Evolutionary conservation across 2,113 vertebrate species (phyloP).

Genomic region (Callocephalon fimbriatum): DNA sequence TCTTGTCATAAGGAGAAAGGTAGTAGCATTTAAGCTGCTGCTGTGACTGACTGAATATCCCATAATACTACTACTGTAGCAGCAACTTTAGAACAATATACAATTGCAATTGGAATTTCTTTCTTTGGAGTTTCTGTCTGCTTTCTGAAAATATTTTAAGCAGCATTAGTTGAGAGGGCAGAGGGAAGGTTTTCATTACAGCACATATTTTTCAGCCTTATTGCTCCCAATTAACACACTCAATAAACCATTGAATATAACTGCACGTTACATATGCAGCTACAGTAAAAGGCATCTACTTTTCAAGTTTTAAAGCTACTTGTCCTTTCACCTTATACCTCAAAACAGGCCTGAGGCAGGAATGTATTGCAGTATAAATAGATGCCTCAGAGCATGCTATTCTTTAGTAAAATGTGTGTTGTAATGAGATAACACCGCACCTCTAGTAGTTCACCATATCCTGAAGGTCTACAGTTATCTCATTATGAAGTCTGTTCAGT

Average conservation of each 20-base stretch:
- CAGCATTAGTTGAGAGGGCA: accelerated
- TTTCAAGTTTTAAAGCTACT: slow-evolving; percentile 15
- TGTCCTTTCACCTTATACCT: not conserved
- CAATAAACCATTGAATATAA: not conserved
- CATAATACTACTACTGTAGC: not conserved
- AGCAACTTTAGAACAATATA: not conserved
- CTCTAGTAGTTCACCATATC: not conserved
- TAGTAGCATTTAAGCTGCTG: not conserved
- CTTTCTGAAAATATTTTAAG: slow-evolving; percentile 2
- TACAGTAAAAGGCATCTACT: not conserved
- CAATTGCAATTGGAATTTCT: not conserved
- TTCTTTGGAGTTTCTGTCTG: not conserved
- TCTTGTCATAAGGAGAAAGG: not conserved
- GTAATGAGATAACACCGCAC: slow-evolving; percentile 17
- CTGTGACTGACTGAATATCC: not conserved
- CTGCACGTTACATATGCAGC: not conserved
- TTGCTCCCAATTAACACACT: not conserved
- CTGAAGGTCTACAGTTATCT: not conserved
- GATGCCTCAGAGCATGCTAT: not conserved
- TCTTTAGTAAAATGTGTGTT: slow-evolving; percentile 29
- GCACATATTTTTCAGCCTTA: not conserved
- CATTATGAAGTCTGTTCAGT: not conserved
- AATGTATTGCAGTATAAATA: not conserved
- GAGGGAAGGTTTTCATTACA: not conserved
- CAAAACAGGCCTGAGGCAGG: not conserved